Evolutionary conservation across 2,797 vertebrate genomes (phyloP).

Genomic region (Australoheros facetus): DNA sequence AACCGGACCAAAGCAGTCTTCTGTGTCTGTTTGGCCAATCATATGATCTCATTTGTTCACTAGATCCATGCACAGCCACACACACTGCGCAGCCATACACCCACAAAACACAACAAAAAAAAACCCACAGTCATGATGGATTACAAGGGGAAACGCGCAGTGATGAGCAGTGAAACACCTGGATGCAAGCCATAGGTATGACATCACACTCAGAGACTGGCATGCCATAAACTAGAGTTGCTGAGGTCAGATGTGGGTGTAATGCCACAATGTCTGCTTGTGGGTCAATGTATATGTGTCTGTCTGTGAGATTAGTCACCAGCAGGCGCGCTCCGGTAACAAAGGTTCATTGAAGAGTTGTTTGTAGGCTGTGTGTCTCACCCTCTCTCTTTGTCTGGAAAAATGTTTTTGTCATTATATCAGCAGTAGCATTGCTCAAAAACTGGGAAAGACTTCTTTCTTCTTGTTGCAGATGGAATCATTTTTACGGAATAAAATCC

Average conservation of each 20-base stretch:
- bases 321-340: slow-evolving; percentile 46
- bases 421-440: neutral
- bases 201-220: slow-evolving; percentile 52
- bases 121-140: slow-evolving; percentile 5
- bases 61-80: slow-evolving; percentile 18
- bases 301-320: slow-evolving; percentile 67
- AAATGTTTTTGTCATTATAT: neutral
- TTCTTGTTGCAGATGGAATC: neutral
- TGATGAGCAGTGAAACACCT: slow-evolving; percentile 60
- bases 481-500: neutral
- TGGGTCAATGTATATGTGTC: slow-evolving; percentile 41
- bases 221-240: slow-evolving; percentile 17
- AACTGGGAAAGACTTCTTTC: neutral
- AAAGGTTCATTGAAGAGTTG: slow-evolving; percentile 64
- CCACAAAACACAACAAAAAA: neutral
- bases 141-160: slow-evolving; percentile 9
- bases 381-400: slow-evolving; percentile 3
- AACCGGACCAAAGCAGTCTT: slow-evolving; percentile 21
- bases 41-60: slow-evolving; percentile 60
- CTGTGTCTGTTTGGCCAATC: slow-evolving; percentile 49
- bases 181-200: slow-evolving; percentile 54
- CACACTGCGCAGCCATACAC: neutral
- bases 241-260: slow-evolving; percentile 61
- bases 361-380: slow-evolving; percentile 20
- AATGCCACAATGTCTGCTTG: slow-evolving; percentile 49